phyloP scores from a whole-genome alignment of 2,113 vertebrate species.

The Cephalopterus ornatus region DNA sequence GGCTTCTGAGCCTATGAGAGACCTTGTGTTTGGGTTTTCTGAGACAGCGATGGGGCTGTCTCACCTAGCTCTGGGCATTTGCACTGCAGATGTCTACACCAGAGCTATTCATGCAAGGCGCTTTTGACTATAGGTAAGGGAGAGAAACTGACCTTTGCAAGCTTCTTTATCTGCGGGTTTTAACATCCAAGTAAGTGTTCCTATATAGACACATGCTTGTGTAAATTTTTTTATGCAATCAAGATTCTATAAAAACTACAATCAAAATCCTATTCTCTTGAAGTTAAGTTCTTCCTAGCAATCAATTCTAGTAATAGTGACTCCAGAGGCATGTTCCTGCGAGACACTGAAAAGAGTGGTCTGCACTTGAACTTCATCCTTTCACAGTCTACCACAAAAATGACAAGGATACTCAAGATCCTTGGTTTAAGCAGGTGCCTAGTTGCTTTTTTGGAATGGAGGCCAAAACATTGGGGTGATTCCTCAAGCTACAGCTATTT shows the following conservation, averaged over 20 bases:
- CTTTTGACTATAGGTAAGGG: background rate
- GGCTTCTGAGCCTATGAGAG: background rate
- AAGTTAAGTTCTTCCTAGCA: background rate
- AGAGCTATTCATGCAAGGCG: background rate
- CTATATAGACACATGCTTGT: rapidly evolving
- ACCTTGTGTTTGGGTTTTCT: background rate
- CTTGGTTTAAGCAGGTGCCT: background rate
- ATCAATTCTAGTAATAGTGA: background rate
- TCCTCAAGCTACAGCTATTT: background rate
- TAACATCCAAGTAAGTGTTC: background rate
- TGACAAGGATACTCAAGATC: background rate
- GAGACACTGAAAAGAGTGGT: background rate
- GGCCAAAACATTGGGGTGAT: background rate
- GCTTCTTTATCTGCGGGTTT: background rate
- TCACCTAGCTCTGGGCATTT: background rate
- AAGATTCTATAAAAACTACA: background rate
- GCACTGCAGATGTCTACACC: background rate
- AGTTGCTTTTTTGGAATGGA: background rate
- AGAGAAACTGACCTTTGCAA: background rate
- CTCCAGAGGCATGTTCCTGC: background rate
- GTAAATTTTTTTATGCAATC: background rate
- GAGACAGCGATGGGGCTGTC: background rate
- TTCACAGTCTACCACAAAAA: background rate
- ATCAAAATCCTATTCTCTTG: background rate
- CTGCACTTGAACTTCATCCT: background rate